phyloP scores from a whole-genome alignment of 2,113 vertebrate genomes.

The Laticauda colubrina region DNA sequence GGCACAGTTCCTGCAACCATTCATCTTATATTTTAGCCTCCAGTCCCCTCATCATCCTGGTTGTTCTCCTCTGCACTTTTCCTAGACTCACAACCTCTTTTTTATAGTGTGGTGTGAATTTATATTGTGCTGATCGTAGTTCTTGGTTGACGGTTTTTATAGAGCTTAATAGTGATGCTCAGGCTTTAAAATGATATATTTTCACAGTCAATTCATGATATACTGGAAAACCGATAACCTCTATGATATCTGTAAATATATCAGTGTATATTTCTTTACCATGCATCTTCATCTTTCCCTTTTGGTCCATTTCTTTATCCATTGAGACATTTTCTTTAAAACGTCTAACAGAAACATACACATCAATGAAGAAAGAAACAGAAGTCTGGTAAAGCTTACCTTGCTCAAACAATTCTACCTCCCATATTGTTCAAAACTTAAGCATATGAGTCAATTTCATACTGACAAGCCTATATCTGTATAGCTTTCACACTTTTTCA shows the following conservation, averaged over 20 bases:
- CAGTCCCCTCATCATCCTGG: too few species aligned
- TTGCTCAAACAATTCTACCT: neutral
- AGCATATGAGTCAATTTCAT: neutral
- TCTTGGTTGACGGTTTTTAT: neutral
- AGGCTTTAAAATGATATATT: neutral
- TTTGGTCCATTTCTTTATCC: neutral
- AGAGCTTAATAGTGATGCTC: neutral
- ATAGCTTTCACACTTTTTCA: conserved; percentile 24
- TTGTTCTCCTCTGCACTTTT: too few species aligned
- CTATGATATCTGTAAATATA: neutral
- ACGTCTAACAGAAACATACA: neutral
- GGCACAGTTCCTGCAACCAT: too few species aligned
- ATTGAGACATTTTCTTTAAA: neutral
- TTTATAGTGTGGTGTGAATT: too few species aligned
- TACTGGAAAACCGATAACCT: neutral
- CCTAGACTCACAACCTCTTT: too few species aligned
- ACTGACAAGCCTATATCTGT: neutral
- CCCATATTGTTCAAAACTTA: neutral
- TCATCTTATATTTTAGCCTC: too few species aligned
- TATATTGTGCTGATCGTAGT: neutral
- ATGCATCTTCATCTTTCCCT: neutral
- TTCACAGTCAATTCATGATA: neutral
- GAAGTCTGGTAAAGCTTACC: neutral
- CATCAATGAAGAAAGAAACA: neutral
- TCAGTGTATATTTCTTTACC: neutral